Evolutionary conservation across 1,140 invertebrate genomes (phyloP), one percentile per base, ranked within the genome.

Genomic region (Zaprionus lachaisei): DNA sequence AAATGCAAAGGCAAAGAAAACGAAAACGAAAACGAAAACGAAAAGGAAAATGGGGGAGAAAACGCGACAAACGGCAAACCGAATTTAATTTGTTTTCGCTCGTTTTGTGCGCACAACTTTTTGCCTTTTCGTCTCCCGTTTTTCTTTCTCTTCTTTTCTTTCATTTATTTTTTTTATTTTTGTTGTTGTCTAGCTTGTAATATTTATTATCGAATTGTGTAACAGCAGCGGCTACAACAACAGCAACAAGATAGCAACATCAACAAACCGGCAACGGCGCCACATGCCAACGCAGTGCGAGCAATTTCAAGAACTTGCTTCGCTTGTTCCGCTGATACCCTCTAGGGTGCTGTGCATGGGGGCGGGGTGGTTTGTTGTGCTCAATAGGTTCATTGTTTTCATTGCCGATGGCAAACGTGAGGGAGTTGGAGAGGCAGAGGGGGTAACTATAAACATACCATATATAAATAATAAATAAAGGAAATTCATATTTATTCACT

Each of bases 171-270:
- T 64, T 60, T 44, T 75, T 51, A 26, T 72, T 77, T 55, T 63
- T 80, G 57, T 83, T 86, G 80, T 86, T 74, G 83, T 87, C 83
- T 86, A 86, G 83, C 83, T 87, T 86, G 83, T 87, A 86, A 86
- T 86, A 86, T 86, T 86, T 86, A 87, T 86, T 86, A 86, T 86
- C 83, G 83, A 86, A 87, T 86, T 87, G 82, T 80, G 77, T 83
- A 80, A 77, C 64, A 62, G 63, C 38, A 70, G 68, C 49, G 61
- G 64, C 65, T 61, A 41, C 51, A 64, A 31, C 58, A 70, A 56
- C 31, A 37, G 12, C 54, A 58, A 34, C 26, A 31, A 34, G 17
- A 58, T 34, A 34, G 9, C 31, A 34, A 37, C 28, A 66, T 5
- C 3, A 55, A 37, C 55, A 22, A 41, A 41, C 26, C 49, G 22